Conservation (phyloP, 2,113 vertebrate species). For the Bolborhynchus lineola region DNA sequence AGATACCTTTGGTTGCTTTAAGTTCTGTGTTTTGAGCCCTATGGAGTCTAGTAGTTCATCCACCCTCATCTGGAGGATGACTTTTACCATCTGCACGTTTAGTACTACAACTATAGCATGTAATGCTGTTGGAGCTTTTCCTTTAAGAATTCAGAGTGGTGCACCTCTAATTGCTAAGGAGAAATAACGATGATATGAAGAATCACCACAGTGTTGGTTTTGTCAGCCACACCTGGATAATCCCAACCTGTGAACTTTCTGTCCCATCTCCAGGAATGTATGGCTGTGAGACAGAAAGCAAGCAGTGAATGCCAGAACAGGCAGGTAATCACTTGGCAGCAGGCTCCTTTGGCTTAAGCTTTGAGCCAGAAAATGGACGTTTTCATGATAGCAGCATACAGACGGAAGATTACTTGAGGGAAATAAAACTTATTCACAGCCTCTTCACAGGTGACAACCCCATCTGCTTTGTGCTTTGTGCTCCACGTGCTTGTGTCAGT, state of each 20-base stretch:
- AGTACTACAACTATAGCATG: neutral
- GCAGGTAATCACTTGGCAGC: conserved; percentile 49
- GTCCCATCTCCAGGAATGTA: neutral
- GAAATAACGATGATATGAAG: neutral
- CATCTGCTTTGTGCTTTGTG: neutral
- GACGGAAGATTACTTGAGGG: conserved; percentile 3
- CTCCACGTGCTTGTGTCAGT: neutral
- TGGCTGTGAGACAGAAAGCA: neutral
- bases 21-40: neutral
- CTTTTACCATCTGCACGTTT: neutral
- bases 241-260: neutral
- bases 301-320: conserved; percentile 28
- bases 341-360: neutral
- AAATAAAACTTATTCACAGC: conserved; percentile 33
- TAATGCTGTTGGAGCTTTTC: neutral
- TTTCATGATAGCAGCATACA: conserved; percentile 17
- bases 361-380: neutral
- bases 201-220: neutral
- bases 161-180: neutral
- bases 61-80: neutral
- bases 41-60: neutral
- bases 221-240: neutral
- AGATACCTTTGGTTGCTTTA: neutral
- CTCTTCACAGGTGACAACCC: conserved; percentile 13
- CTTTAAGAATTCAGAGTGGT: neutral